Evolutionary conservation across 35 echinoderm and acorn worm species (phyloP).

Genomic region (Chiridota heheva): DNA sequence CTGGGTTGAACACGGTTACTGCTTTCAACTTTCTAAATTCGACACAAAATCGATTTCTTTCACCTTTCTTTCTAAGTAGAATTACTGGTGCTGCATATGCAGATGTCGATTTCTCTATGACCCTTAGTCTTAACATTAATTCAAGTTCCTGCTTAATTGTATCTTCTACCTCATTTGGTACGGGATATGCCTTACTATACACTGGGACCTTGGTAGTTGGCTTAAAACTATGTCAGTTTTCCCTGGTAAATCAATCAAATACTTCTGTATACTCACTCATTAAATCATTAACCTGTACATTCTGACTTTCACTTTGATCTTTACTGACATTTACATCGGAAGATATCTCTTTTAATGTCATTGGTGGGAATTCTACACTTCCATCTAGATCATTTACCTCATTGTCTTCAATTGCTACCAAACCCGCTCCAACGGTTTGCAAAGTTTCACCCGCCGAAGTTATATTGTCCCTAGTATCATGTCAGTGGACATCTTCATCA

Average conservation of each 20-base stretch:
- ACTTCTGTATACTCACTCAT: conserved; percentile 34
- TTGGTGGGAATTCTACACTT: no score
- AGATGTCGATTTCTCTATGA: conserved; percentile 37
- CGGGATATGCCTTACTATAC: neutral
- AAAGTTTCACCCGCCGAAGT: no score
- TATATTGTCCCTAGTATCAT: no score
- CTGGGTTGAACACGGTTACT: conserved; percentile 9
- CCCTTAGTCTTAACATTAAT: conserved; percentile 11
- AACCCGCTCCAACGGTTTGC: neutral
- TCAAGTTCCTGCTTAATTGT: conserved; percentile 33
- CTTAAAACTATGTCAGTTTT: conserved; percentile 27
- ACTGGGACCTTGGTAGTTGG: conserved; percentile 17
- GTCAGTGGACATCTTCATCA: neutral
- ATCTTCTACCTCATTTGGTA: neutral
- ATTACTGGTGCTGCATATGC: conserved; percentile 47
- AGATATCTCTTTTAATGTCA: neutral
- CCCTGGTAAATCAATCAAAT: conserved; percentile 52
- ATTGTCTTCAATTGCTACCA: no score
- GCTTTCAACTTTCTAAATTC: conserved; percentile 57
- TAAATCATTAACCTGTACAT: neutral
- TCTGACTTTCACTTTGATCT: conserved; percentile 9
- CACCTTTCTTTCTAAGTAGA: conserved; percentile 54
- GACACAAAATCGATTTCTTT: conserved; percentile 44
- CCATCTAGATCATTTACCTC: no score
- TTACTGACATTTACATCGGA: conserved; percentile 1